These are phyloP conservation scores for Acanthochromis polyacanthus DNA, from an alignment of 2,113 vertebrate species.

Conservation along the genomic window DNA sequence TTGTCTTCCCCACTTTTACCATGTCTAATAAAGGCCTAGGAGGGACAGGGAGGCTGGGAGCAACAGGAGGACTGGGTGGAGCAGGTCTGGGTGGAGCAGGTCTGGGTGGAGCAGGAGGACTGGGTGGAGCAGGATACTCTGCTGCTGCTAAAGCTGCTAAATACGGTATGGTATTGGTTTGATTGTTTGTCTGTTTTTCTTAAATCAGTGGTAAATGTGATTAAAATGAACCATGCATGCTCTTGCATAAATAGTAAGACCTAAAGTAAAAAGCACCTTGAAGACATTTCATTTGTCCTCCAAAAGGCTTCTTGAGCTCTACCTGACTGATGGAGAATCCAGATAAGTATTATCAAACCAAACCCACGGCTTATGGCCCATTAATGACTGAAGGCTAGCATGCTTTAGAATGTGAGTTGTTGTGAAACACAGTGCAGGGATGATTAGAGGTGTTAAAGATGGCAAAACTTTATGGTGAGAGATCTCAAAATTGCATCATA, in stretches of 20 bases:
- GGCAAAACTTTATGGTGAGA: too few species aligned
- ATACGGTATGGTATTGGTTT: constrained; percentile 24
- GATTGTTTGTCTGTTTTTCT: neutral
- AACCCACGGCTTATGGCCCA: too few species aligned
- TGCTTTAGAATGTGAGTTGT: too few species aligned
- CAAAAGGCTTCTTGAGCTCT: too few species aligned
- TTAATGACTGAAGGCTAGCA: too few species aligned
- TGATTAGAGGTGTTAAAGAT: too few species aligned
- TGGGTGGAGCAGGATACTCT: constrained; percentile 25
- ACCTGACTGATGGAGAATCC: too few species aligned
- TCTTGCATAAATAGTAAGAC: neutral
- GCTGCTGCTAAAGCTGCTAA: constrained; percentile 56
- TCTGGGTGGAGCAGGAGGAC: constrained; percentile 12
- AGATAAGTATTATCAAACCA: too few species aligned
- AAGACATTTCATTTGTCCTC: too few species aligned
- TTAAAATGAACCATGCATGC: neutral
- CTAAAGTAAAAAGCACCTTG: too few species aligned
- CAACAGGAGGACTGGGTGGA: neutral
- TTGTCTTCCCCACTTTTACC: neutral
- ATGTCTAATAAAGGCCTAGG: constrained; percentile 3
- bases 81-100: constrained; percentile 9
- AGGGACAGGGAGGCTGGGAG: neutral
- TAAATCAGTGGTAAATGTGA: neutral
- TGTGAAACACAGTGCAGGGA: too few species aligned
- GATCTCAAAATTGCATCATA: too few species aligned